Evolutionary conservation across 2,113 vertebrate species (phyloP).

Genomic region (Gadus chalcogrammus): DNA sequence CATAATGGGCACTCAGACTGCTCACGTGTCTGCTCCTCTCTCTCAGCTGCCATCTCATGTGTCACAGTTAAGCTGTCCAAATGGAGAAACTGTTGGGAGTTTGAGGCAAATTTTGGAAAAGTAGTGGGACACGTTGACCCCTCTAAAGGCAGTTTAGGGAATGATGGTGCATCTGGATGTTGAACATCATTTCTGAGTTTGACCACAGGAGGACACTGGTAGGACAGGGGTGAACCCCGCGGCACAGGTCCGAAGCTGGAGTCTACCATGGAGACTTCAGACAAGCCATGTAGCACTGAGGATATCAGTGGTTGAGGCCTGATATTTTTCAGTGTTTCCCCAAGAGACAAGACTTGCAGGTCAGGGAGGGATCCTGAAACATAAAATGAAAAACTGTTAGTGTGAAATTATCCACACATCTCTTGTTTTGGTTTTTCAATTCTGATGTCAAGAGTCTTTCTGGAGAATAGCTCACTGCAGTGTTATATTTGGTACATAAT

Average conservation of each 20-base stretch:
- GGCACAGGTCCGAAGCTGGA: slow-evolving; percentile 3
- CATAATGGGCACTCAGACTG: slow-evolving; percentile 10
- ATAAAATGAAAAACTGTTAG: not conserved
- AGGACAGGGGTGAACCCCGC: not conserved
- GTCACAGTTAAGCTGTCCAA: slow-evolving; percentile 8
- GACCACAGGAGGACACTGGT: not conserved
- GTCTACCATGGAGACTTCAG: not conserved
- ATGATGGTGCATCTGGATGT: not conserved
- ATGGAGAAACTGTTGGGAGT: not conserved
- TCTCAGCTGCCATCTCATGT: not conserved
- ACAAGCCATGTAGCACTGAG: not conserved
- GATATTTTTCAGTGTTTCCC: not conserved
- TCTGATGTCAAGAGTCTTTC: not conserved
- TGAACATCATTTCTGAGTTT: not conserved
- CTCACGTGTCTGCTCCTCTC: not conserved
- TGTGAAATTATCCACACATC: not conserved
- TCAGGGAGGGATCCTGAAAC: not conserved
- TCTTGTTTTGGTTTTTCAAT: not conserved
- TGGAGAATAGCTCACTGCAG: too few relatives aligned
- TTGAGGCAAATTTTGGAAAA: not conserved
- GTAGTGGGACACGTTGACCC: not conserved
- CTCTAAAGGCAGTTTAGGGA: slow-evolving; percentile 4
- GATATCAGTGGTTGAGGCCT: not conserved
- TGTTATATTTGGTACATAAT: too few relatives aligned
- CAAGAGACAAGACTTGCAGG: not conserved